Evolutionary conservation across 2,113 vertebrate genomes (phyloP), one percentile per base, ranked within the genome.

Genomic region (Microcebus tavaratra): DNA sequence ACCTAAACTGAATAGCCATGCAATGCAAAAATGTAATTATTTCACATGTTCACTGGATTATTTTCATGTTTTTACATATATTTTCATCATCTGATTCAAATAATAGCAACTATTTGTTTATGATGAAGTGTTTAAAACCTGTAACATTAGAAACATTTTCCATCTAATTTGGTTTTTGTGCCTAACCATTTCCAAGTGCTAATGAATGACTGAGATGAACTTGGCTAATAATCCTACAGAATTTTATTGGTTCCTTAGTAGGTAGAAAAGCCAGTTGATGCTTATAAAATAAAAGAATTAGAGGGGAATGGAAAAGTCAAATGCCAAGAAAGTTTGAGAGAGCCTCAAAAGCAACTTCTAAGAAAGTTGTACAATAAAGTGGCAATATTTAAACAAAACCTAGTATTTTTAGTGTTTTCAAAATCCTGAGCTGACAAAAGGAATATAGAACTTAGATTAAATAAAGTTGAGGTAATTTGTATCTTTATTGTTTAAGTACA

Each of bases 251-350:
- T 89, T 91, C n/a, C 53, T 91, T 73, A 42, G 34, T 10, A 91
- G 8, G 50, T 95, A 70, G 81, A 91, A 75, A 68, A 81, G 39
- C 57, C 90, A 95, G 39, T n/a, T 70, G 90, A 95, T 31, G 39
- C 78, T 42, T 79, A 80, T 50, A 92, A 93, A 82, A 96, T 67
- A 91, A 94, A 89, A 57, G 5, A 20, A 5, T 50, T 81, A 61
- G 59, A 94, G 34, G 75, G 76, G 27, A 95, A 94, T 68, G 84
- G 59, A 88, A 91, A 96, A 96, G 39, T 83, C 23, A 79, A 86
- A 48, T 90, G 90, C 84, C 83, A 96, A 93, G 18, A 92, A 80
- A 94, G 4, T 83, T 76, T 76, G 42, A 97, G 36, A 61, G 36
- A 29, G 6, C 31, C 13, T 90, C 53, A 87, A 90, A 84, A 73